These are phyloP conservation scores for Sphyrna mokarran DNA, from an alignment of 2,113 vertebrate species.

Conservation along the genomic window DNA sequence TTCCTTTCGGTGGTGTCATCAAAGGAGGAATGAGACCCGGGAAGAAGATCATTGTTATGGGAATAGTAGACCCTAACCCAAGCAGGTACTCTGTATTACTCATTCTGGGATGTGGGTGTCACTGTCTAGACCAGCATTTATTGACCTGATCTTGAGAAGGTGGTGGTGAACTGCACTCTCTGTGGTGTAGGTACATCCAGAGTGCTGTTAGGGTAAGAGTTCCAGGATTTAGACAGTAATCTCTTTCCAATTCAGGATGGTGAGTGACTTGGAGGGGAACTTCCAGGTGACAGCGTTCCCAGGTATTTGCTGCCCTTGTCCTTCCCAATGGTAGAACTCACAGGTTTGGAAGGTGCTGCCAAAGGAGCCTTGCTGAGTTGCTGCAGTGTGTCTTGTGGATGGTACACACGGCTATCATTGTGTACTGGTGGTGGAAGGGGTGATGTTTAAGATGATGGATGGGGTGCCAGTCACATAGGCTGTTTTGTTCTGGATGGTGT, in stretches of 20 bases:
- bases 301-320: neutral
- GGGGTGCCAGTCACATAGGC: neutral
- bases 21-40: slow-evolving; percentile 93
- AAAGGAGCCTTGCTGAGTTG: neutral
- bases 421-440: neutral
- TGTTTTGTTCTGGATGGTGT: neutral
- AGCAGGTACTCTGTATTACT: slow-evolving; percentile 64
- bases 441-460: neutral
- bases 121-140: neutral
- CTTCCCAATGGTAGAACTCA: neutral
- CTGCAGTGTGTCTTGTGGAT: neutral
- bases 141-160: neutral
- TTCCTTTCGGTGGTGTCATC: slow-evolving; percentile 93
- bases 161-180: neutral
- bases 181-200: neutral
- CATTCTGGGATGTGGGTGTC: neutral
- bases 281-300: neutral
- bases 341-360: neutral
- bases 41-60: slow-evolving; percentile 97
- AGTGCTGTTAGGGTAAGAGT: neutral
- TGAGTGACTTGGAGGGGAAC: neutral
- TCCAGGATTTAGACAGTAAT: neutral
- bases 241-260: neutral
- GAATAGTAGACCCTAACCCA: slow-evolving; percentile 88
- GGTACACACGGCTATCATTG: neutral